Conservation (phyloP, 2,888 invertebrate genomes). For the Crematogaster levior region DNA sequence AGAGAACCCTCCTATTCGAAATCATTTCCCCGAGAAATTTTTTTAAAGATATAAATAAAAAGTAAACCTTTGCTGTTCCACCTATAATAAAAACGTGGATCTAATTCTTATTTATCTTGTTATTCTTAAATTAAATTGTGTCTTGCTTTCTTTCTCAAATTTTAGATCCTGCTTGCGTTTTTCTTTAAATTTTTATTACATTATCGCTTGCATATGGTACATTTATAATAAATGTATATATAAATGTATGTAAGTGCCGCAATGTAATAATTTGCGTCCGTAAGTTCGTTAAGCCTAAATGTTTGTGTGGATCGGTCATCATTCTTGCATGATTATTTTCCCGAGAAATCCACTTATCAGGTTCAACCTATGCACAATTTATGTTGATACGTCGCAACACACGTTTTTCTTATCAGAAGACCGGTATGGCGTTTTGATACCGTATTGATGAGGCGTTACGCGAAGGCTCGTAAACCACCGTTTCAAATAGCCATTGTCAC, state of each 20-base stretch:
- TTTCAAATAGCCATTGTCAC: conserved; percentile 68
- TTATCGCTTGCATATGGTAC: not conserved
- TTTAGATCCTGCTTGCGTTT: too few relatives aligned
- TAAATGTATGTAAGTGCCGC: not conserved
- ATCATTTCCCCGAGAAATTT: not conserved
- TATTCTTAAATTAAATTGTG: not conserved
- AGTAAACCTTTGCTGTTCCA: not conserved
- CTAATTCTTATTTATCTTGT: not conserved
- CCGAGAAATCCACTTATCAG: not conserved
- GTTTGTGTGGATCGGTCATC: not conserved
- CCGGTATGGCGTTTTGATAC: conserved; percentile 8
- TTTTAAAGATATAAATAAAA: not conserved
- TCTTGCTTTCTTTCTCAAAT: not conserved
- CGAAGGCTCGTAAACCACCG: conserved; percentile 47
- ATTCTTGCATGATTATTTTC: not conserved
- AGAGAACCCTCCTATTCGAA: not conserved
- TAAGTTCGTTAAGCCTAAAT: not conserved
- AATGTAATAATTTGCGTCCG: not conserved
- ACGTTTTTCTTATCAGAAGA: conserved; percentile 38
- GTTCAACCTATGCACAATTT: not conserved
- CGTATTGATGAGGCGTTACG: too few relatives aligned
- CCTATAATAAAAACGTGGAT: not conserved
- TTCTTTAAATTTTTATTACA: not conserved
- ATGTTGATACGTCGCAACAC: conserved; percentile 2
- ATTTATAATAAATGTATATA: not conserved